Evolutionary conservation across 2,888 invertebrate genomes (phyloP).

Genomic region (Morinoia aosen): DNA sequence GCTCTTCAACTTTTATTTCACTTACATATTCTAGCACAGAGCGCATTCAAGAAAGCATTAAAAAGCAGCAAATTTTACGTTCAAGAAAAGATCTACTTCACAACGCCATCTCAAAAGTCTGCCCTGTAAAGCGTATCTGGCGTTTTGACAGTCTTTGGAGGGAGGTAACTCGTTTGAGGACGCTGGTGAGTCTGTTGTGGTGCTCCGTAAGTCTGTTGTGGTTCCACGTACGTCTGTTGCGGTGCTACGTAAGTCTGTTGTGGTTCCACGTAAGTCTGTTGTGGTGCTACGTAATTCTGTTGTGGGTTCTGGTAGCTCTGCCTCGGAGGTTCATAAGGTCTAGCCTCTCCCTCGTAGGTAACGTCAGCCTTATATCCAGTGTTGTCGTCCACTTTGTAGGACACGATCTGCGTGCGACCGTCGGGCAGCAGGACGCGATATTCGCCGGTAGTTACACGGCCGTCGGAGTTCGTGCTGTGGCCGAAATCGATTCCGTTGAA

Average conservation of each 20-base stretch:
- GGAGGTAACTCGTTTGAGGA: constrained; percentile 1
- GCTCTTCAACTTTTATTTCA: not conserved
- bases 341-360: constrained; percentile 54
- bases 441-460: constrained; percentile 36
- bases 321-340: constrained; percentile 39
- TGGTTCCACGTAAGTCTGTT: not conserved
- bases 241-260: not conserved
- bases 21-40: not conserved
- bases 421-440: constrained; percentile 53
- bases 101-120: not conserved
- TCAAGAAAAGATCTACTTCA: not conserved
- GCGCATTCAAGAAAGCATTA: not conserved
- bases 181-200: not conserved
- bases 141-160: constrained; percentile 20
- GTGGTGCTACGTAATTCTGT: not conserved
- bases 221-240: not conserved
- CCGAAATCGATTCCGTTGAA: constrained; percentile 54
- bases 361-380: constrained; percentile 48
- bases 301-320: not conserved
- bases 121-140: constrained; percentile 46
- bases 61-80: not conserved
- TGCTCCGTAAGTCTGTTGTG: not conserved
- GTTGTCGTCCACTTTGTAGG: constrained; percentile 46
- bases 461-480: constrained; percentile 53
- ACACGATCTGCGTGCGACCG: constrained; percentile 52